Evolutionary conservation across 2,797 vertebrate species (phyloP).

Genomic region (Natrix natrix): DNA sequence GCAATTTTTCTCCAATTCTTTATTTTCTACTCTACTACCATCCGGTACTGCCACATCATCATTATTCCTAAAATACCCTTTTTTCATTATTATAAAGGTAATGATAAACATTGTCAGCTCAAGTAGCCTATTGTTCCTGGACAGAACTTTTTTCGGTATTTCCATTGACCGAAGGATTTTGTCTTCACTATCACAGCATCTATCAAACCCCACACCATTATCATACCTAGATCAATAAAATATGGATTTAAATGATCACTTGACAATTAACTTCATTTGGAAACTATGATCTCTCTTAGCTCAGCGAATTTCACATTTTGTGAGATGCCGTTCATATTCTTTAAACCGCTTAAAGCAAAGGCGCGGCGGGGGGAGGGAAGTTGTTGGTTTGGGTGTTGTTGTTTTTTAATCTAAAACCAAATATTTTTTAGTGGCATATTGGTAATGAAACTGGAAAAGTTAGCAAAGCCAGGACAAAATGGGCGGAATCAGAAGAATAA

Average conservation of each 20-base stretch:
- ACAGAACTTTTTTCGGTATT: neutral
- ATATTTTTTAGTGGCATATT: neutral
- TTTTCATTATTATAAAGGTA: neutral
- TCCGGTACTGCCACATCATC: neutral
- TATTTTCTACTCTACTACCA: neutral
- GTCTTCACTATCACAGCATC: neutral
- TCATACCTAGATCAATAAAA: neutral
- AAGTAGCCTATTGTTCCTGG: neutral
- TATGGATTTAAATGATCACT: neutral
- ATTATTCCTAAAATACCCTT: neutral
- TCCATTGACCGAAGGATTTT: neutral
- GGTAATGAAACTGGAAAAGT: neutral
- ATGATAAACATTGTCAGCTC: neutral
- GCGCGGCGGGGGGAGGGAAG: no score
- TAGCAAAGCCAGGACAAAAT: neutral
- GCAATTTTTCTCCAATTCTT: neutral
- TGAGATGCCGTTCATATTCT: neutral
- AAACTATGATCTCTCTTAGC: neutral
- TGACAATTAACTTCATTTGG: neutral
- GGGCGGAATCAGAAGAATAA: neutral
- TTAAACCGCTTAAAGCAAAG: neutral
- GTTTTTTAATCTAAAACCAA: neutral
- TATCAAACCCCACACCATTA: neutral
- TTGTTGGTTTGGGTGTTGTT: neutral
- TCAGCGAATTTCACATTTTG: neutral